Evolutionary conservation across 1,140 invertebrate genomes (phyloP), one percentile per base, ranked within the genome.

Genomic region (Wiebesia pumilae): DNA sequence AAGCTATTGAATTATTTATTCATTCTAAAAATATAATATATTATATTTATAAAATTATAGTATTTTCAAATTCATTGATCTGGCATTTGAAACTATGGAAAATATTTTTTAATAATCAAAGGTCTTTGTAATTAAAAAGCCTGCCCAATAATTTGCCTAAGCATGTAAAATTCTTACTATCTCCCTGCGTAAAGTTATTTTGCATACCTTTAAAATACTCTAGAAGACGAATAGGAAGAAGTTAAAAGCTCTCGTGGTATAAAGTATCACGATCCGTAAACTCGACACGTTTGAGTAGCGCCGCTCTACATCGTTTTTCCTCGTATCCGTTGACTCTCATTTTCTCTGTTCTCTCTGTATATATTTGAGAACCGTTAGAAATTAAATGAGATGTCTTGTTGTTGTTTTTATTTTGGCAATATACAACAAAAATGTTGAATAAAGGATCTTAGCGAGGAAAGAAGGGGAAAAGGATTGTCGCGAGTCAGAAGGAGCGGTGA

Each of bases 361-460:
- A 79, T 43, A 71, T 62, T 83, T 38, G 40, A 73, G 81, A 62
- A 81, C 82, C 90, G 89, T 90, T 90, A 88, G 84, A 87, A 88
- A 85, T 88, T 90, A 88, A 90, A 88, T 87, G 85, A 90, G 88
- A 90, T 82, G 83, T 87, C 87, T 90, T 78, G 58, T 38, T 27
- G 83, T n/a, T n/a, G n/a, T n/a, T n/a, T n/a, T n/a, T n/a, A n/a
- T n/a, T n/a, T n/a, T n/a, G n/a, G n/a, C n/a, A n/a, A n/a, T n/a
- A n/a, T n/a, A n/a, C n/a, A n/a, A n/a, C n/a, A n/a, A n/a, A n/a
- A n/a, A n/a, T n/a, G n/a, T n/a, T 69, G 89, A 62, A 62, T 62
- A 62, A 62, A 62, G 58, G 58, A 4, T 58, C 54, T 58, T 21
- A 3, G 19, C 3, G 54, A 58, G 19, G 54, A 12, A 58, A 58